A percentile compares a stretch with the other conserved stretches of the same genome.
Evolutionary conservation across 2,797 vertebrate genomes (phyloP).

Genomic region (Sarcophilus harrisii): DNA sequence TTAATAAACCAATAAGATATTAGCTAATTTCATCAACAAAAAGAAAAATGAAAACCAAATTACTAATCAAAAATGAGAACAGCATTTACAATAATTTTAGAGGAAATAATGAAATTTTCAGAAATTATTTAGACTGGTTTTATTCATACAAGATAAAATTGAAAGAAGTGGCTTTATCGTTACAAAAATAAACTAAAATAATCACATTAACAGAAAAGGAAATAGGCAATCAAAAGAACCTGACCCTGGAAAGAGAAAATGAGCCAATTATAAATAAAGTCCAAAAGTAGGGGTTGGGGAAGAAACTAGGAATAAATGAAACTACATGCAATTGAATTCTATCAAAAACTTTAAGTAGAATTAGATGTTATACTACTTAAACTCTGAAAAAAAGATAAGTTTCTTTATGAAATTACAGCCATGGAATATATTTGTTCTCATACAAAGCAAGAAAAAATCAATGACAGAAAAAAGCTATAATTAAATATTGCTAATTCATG

Average conservation of each 20-base stretch:
- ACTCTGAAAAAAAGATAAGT: not conserved
- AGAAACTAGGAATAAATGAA: not conserved
- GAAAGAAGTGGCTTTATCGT: too few species aligned
- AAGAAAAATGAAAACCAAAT: too few species aligned
- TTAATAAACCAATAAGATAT: too few species aligned
- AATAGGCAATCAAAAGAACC: too few species aligned
- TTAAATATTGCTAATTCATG: not conserved
- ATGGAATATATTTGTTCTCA: not conserved
- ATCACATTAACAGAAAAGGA: too few species aligned
- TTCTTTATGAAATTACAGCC: not conserved
- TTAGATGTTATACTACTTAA: not conserved
- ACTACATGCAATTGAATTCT: not conserved
- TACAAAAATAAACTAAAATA: too few species aligned
- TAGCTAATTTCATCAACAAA: too few species aligned
- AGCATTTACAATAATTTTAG: too few species aligned
- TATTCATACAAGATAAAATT: too few species aligned
- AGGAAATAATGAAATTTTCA: too few species aligned
- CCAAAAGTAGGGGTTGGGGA: not conserved
- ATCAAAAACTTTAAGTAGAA: not conserved
- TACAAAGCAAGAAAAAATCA: not conserved
- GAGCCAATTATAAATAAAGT: not conserved
- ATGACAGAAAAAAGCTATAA: not conserved
- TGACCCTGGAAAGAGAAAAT: not conserved
- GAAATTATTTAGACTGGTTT: too few species aligned
- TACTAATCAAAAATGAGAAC: too few species aligned